A percentile compares a stretch with the other conserved stretches of the same genome.
phyloP scores from a whole-genome alignment of 2,797 vertebrate genomes.

The Hybognathus amarus region DNA sequence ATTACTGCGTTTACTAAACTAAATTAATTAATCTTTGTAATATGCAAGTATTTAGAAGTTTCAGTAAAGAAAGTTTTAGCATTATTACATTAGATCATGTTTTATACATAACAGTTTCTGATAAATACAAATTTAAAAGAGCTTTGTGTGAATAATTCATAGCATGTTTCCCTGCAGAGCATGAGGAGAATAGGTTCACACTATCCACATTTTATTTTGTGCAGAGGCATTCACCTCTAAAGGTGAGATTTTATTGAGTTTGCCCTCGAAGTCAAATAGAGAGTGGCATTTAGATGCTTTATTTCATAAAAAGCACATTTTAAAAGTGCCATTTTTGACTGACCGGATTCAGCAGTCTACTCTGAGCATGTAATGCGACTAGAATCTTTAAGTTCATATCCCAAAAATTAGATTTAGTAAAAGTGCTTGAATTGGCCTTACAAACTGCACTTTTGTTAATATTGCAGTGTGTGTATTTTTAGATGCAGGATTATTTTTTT shows the following conservation, averaged over 20 bases:
- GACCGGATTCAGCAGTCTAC: background rate
- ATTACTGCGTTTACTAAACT: background rate
- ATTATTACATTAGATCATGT: background rate
- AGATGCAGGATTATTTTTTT: background rate
- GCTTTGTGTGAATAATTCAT: background rate
- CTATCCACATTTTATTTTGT: background rate
- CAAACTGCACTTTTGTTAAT: background rate
- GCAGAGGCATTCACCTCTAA: background rate
- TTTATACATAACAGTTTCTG: background rate
- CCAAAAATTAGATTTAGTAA: background rate
- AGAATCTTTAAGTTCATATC: background rate
- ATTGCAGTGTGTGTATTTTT: background rate
- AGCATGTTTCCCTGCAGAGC: background rate
- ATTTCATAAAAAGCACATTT: background rate
- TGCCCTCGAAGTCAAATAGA: background rate
- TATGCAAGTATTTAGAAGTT: background rate
- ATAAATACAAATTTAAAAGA: background rate
- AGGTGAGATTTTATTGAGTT: background rate
- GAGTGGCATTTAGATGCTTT: background rate
- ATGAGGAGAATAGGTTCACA: background rate
- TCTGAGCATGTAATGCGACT: background rate
- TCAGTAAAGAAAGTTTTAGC: background rate
- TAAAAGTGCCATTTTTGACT: constrained; percentile 6
- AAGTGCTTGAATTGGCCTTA: background rate
- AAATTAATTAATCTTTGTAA: background rate